Conservation (phyloP, 2,888 invertebrate genomes). For the Pelosia muscerda region DNA sequence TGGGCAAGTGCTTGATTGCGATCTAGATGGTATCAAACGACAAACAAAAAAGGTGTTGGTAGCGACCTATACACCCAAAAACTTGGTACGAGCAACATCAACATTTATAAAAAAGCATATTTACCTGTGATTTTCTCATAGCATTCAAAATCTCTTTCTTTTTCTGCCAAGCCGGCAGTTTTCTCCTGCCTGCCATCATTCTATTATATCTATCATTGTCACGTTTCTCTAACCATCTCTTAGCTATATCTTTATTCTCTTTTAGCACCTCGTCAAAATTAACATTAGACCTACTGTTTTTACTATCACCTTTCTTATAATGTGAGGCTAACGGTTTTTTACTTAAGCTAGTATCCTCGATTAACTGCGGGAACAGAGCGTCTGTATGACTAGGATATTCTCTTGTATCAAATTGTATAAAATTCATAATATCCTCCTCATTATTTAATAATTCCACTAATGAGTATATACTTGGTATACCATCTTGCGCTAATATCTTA, state of each 20-base stretch:
- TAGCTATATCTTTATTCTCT: slow-evolving; percentile 88
- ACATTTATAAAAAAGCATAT: slow-evolving; percentile 11
- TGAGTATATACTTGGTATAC: slow-evolving; percentile 91
- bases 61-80: not conserved
- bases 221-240: slow-evolving; percentile 87
- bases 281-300: slow-evolving; percentile 81
- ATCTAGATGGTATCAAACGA: too few species aligned
- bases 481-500: slow-evolving; percentile 87
- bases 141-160: slow-evolving; percentile 89
- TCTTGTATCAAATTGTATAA: slow-evolving; percentile 85
- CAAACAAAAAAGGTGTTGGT: too few species aligned
- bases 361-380: slow-evolving; percentile 88
- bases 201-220: slow-evolving; percentile 88
- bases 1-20: too few species aligned
- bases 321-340: slow-evolving; percentile 86
- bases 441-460: slow-evolving; percentile 90
- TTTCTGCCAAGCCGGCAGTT: slow-evolving; percentile 91
- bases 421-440: slow-evolving; percentile 88
- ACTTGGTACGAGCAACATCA: not conserved
- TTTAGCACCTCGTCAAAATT: slow-evolving; percentile 84
- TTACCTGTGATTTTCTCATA: slow-evolving; percentile 88
- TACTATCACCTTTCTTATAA: slow-evolving; percentile 88
- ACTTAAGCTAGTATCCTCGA: slow-evolving; percentile 66
- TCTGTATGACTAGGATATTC: slow-evolving; percentile 85
- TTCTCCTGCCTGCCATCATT: slow-evolving; percentile 88